These are phyloP conservation scores for Bemisia tabaci DNA, from an alignment of 1,140 invertebrate species.

Conservation along the genomic window DNA sequence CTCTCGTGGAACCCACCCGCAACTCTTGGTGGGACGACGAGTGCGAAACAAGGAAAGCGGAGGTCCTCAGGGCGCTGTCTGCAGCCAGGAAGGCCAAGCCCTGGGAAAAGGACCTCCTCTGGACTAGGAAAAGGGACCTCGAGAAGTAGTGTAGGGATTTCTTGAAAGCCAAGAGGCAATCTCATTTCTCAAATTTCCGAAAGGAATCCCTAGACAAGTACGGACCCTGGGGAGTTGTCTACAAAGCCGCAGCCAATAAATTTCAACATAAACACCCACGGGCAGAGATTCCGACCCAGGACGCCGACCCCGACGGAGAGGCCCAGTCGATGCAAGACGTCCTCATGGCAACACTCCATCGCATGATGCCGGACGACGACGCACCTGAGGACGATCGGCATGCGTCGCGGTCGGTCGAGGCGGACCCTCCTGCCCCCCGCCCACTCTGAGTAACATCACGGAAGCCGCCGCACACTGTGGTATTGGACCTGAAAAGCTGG, in stretches of 20 bases:
- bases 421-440: too few relatives aligned
- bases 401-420: background rate
- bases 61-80: background rate
- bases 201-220: background rate
- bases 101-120: background rate
- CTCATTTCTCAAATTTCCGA: background rate
- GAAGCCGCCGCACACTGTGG: too few relatives aligned
- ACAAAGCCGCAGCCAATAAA: background rate
- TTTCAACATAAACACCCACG: background rate
- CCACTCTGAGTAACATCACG: background rate
- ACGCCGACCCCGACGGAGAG: background rate
- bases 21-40: background rate
- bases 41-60: background rate
- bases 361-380: background rate
- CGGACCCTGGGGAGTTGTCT: background rate
- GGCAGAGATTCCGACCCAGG: background rate
- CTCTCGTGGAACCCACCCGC: too few relatives aligned
- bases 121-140: background rate
- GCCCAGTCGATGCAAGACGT: background rate
- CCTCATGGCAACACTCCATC: background rate
- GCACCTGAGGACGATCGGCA: background rate
- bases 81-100: background rate
- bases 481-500: too few relatives aligned
- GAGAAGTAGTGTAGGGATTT: background rate
- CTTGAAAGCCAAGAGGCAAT: background rate